Conservation (phyloP, 1,140 invertebrate genomes). For the Drosophila auraria region DNA sequence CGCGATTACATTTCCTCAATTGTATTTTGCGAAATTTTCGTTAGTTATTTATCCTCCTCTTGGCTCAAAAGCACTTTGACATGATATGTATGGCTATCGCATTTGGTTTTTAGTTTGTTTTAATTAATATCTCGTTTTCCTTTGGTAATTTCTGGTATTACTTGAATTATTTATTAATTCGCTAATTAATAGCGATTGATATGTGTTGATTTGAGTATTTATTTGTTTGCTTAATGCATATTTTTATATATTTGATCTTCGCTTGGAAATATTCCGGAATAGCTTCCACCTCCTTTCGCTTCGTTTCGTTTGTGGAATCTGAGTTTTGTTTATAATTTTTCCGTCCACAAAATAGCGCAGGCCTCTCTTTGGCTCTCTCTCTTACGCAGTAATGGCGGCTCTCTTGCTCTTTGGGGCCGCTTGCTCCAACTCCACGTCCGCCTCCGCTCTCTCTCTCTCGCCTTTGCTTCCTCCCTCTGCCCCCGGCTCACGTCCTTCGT, state of each 20-base stretch:
- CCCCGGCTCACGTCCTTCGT: conserved; percentile 16
- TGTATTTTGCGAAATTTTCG: not conserved
- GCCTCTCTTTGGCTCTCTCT: conserved; percentile 23
- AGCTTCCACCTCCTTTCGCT: not conserved
- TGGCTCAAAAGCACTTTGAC: conserved; percentile 13
- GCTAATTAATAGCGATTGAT: conserved; percentile 12
- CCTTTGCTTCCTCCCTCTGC: conserved; percentile 16
- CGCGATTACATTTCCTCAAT: not conserved
- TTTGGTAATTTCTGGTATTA: conserved; percentile 7
- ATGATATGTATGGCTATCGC: conserved; percentile 39
- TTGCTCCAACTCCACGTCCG: conserved; percentile 46
- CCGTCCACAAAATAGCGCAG: conserved; percentile 29
- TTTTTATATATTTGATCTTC: not conserved
- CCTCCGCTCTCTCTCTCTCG: conserved; percentile 15
- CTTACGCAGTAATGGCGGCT: conserved; percentile 23
- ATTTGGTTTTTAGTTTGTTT: not conserved
- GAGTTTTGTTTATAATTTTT: conserved; percentile 57
- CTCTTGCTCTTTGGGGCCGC: conserved; percentile 12
- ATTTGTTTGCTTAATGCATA: conserved; percentile 10
- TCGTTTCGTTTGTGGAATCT: not conserved
- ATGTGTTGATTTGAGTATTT: conserved; percentile 15
- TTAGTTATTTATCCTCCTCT: no score
- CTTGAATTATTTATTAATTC: not conserved
- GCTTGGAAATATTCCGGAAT: not conserved
- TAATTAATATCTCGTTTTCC: not conserved